Conservation (phyloP, 2,888 invertebrate species). For the Lamellibrachia columna region DNA sequence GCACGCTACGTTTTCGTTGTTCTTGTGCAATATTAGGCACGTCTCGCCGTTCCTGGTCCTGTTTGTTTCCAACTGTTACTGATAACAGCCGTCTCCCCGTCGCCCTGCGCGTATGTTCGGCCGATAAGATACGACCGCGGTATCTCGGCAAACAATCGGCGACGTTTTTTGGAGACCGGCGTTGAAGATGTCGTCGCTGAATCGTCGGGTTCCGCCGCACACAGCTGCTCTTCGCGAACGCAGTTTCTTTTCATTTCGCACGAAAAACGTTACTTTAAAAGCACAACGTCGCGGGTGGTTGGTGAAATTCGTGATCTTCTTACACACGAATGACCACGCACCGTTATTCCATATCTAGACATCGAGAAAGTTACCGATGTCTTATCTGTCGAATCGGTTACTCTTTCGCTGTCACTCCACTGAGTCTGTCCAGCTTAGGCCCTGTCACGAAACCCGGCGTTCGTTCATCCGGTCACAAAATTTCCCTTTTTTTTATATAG, state of each 20-base stretch:
- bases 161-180: neutral
- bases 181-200: neutral
- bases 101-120: neutral
- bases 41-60: neutral
- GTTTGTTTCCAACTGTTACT: neutral
- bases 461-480: neutral
- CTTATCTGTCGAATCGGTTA: neutral
- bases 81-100: neutral
- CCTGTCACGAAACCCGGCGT: neutral
- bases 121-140: neutral
- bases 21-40: neutral
- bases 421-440: neutral
- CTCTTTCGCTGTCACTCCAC: neutral
- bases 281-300: neutral
- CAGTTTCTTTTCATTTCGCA: neutral
- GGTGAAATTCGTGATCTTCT: neutral
- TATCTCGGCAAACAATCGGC: neutral
- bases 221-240: neutral
- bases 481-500: neutral
- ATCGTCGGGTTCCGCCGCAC: neutral
- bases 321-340: neutral
- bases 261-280: neutral
- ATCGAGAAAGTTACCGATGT: neutral
- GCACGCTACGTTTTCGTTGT: neutral
- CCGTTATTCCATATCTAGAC: neutral